These are phyloP conservation scores for Corvus moneduloides DNA, from an alignment of 2,113 vertebrate species.

Conservation along the genomic window DNA sequence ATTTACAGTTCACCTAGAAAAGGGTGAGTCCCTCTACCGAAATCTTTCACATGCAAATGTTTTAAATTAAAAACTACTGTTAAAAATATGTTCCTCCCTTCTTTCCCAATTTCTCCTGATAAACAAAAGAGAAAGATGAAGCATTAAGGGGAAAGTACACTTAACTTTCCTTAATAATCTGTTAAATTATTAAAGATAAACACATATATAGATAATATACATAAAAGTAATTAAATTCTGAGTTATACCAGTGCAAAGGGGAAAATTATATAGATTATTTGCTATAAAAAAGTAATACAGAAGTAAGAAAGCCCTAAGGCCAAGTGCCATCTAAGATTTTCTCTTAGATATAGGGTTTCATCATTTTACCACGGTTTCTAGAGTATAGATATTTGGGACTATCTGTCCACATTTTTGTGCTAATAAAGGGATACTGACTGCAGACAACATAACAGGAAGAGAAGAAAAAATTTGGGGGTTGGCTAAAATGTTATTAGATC, in stretches of 20 bases:
- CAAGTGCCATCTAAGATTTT: not conserved
- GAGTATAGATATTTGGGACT: not conserved
- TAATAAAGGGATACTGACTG: not conserved
- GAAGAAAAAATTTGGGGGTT: not conserved
- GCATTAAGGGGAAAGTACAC: not conserved
- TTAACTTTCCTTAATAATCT: not conserved
- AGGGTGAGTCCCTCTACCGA: not conserved
- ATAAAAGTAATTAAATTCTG: not conserved
- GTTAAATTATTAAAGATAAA: not conserved
- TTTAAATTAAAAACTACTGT: not conserved
- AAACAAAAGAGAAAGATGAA: not conserved
- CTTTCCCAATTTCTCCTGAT: not conserved
- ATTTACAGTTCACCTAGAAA: not conserved
- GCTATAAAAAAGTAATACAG: not conserved
- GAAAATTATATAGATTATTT: not conserved
- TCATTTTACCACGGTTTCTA: not conserved
- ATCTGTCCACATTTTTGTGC: not conserved
- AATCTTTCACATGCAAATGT: not conserved
- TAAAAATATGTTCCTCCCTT: not conserved
- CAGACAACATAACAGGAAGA: not conserved
- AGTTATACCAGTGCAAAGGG: not conserved
- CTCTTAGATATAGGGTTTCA: not conserved
- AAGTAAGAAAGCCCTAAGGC: not conserved
- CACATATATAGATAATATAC: not conserved
- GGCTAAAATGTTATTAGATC: not conserved